Conservation (phyloP, 2,888 invertebrate species). For the Formica aserva region DNA sequence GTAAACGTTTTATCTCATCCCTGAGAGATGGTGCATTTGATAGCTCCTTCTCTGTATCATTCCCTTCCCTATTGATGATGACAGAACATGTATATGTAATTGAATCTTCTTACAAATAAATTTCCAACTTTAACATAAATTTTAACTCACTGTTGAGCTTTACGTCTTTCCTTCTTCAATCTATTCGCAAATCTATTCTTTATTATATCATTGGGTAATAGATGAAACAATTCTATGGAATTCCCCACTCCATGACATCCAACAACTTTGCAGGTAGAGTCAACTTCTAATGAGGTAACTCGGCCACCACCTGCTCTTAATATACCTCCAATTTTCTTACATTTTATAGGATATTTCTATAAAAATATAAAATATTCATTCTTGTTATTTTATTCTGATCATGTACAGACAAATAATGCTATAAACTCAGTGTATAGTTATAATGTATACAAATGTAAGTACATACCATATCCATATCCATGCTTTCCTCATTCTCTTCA, state of each 20-base stretch:
- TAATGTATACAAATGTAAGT: slow-evolving; percentile 11
- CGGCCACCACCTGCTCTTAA: slow-evolving; percentile 93
- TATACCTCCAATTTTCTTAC: slow-evolving; percentile 92
- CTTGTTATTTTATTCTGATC: slow-evolving; percentile 2
- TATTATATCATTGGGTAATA: slow-evolving; percentile 92
- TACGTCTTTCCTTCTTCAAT: slow-evolving; percentile 91
- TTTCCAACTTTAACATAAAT: slow-evolving; percentile 15
- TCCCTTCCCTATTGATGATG: slow-evolving; percentile 67
- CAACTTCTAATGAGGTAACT: slow-evolving; percentile 91
- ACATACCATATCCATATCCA: slow-evolving; percentile 87
- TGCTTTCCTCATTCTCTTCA: slow-evolving; percentile 85
- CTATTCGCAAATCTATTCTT: slow-evolving; percentile 91
- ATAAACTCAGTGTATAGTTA: background rate
- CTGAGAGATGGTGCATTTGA: slow-evolving; percentile 87
- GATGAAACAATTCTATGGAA: slow-evolving; percentile 93
- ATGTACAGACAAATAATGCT: background rate
- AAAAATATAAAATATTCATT: slow-evolving; percentile 46
- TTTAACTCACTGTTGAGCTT: slow-evolving; percentile 81
- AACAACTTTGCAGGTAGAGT: slow-evolving; percentile 91
- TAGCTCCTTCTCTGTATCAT: slow-evolving; percentile 74
- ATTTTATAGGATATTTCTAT: slow-evolving; percentile 89
- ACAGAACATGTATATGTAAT: background rate
- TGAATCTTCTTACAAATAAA: background rate
- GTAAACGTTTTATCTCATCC: slow-evolving; percentile 91
- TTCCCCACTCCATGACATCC: slow-evolving; percentile 94